Conservation (phyloP, 1,140 invertebrate species). For the Drosophila seguyi region DNA sequence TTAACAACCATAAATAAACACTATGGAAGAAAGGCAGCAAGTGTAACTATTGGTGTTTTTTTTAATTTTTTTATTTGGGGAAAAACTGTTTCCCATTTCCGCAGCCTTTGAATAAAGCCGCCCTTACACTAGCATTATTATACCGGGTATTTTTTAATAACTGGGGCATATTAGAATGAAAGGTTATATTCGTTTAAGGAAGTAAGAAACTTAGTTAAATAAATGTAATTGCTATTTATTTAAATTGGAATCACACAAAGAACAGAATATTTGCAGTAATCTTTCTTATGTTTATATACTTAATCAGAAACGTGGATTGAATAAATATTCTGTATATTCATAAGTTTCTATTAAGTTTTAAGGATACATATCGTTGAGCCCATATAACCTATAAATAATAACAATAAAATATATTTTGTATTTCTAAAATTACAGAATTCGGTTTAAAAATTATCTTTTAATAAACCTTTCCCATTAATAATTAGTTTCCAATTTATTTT, state of each 20-base stretch:
- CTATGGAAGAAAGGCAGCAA: slow-evolving; percentile 41
- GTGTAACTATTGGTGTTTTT: slow-evolving; percentile 45
- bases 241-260: neutral
- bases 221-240: neutral
- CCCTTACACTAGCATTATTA: slow-evolving; percentile 48
- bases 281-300: too few species aligned
- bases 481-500: too few species aligned
- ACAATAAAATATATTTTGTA: too few species aligned
- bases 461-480: too few species aligned
- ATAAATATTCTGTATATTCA: too few species aligned
- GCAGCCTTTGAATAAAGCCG: slow-evolving; percentile 57
- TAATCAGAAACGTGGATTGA: too few species aligned
- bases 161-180: neutral
- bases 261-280: neutral
- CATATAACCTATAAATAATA: too few species aligned
- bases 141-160: neutral
- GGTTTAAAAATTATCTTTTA: too few species aligned
- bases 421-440: too few species aligned
- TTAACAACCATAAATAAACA: slow-evolving; percentile 82
- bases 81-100: slow-evolving; percentile 30
- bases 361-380: too few species aligned
- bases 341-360: too few species aligned
- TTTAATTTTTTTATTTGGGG: neutral
- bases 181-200: neutral
- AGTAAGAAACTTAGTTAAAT: neutral